Evolutionary conservation across 2,797 vertebrate species (phyloP).

Genomic region (Siniperca scherzeri): DNA sequence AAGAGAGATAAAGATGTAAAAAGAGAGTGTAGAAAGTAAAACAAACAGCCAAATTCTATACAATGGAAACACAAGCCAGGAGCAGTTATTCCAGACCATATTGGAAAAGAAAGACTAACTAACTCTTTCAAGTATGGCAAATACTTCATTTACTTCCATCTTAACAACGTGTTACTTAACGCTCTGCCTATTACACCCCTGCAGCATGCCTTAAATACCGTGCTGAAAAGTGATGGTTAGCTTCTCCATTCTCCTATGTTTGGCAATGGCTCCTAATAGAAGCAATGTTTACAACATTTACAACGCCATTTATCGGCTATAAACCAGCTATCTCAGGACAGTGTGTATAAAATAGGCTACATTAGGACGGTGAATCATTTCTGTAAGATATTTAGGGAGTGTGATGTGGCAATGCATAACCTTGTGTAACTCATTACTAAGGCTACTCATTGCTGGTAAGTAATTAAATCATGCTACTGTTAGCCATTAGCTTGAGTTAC

Average conservation of each 20-base stretch:
- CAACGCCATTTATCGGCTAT: neutral
- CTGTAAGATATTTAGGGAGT: neutral
- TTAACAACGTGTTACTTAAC: neutral
- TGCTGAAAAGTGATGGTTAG: neutral
- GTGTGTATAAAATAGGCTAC: neutral
- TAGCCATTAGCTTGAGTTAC: constrained; percentile 42
- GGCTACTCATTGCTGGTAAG: neutral
- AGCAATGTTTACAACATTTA: neutral
- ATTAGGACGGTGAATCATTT: neutral
- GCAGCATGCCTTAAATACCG: neutral
- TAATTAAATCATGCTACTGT: constrained; percentile 16
- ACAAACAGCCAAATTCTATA: neutral
- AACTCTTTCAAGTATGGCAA: neutral
- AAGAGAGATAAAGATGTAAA: neutral
- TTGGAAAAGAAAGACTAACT: neutral
- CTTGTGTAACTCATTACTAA: neutral
- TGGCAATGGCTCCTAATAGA: neutral
- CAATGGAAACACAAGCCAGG: neutral
- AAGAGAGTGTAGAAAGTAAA: fast-evolving
- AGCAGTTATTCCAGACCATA: neutral
- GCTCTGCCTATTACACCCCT: fast-evolving
- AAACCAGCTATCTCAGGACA: no score
- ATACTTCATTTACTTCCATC: neutral
- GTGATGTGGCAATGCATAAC: no score
- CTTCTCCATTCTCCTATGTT: neutral